phyloP scores from a whole-genome alignment of 1,140 invertebrate genomes.

The Penaeus vannamei region DNA sequence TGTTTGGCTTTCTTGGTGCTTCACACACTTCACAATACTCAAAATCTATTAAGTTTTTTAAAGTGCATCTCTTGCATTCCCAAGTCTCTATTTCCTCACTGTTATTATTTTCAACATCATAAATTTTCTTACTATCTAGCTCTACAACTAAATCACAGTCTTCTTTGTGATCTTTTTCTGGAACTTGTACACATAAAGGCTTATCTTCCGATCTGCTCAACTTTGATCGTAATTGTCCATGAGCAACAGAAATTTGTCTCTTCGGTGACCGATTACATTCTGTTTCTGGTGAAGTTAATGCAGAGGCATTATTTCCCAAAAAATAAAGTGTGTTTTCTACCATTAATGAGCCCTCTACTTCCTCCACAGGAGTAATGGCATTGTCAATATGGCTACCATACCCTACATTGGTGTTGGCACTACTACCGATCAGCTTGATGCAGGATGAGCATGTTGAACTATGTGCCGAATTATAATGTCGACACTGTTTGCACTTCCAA shows the following conservation, averaged over 20 bases:
- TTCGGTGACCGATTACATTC: slow-evolving; percentile 59
- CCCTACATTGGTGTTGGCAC: slow-evolving; percentile 22
- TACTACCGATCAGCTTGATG: slow-evolving; percentile 57
- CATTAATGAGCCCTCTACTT: slow-evolving; percentile 59
- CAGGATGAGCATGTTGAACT: slow-evolving; percentile 60
- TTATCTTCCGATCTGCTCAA: slow-evolving; percentile 51
- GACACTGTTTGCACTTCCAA: slow-evolving; percentile 61
- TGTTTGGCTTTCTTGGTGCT: slow-evolving; percentile 35
- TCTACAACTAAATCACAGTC: slow-evolving; percentile 36
- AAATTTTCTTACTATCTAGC: slow-evolving; percentile 53
- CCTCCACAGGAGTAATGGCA: slow-evolving; percentile 54
- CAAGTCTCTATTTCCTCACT: slow-evolving; percentile 56
- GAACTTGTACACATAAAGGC: slow-evolving; percentile 15
- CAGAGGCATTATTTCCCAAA: slow-evolving; percentile 54
- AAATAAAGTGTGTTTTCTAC: slow-evolving; percentile 60
- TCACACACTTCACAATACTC: slow-evolving; percentile 63
- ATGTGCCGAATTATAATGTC: slow-evolving; percentile 61
- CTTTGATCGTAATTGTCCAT: slow-evolving; percentile 51
- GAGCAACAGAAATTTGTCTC: slow-evolving; percentile 45
- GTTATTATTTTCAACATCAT: slow-evolving; percentile 39
- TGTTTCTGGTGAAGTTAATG: slow-evolving; percentile 40
- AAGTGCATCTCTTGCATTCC: slow-evolving; percentile 57
- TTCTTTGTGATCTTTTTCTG: not conserved
- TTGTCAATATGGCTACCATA: slow-evolving; percentile 30
- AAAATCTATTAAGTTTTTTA: slow-evolving; percentile 56